These are phyloP conservation scores for Carduelis carduelis DNA, from an alignment of 2,797 vertebrate genomes.

Conservation along the genomic window DNA sequence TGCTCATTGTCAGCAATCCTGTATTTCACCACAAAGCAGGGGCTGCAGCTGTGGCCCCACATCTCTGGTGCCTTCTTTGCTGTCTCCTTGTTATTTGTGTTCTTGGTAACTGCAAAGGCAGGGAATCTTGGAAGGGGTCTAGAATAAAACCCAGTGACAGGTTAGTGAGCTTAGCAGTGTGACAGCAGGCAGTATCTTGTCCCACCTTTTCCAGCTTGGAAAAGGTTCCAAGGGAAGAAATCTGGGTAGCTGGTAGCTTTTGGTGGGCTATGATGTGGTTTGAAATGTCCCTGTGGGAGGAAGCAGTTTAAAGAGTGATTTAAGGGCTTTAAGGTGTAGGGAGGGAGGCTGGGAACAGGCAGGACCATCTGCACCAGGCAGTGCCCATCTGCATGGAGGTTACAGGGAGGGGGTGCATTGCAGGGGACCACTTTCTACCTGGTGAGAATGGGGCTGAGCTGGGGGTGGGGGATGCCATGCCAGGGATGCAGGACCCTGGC, in stretches of 20 bases:
- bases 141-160: neutral
- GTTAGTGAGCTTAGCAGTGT: neutral
- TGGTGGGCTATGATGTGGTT: neutral
- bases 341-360: neutral
- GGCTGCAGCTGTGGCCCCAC: fast-evolving
- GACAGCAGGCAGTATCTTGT: neutral
- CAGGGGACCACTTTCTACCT: neutral
- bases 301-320: neutral
- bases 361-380: neutral
- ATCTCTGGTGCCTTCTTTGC: neutral
- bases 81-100: neutral
- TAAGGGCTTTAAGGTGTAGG: neutral
- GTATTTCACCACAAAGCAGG: neutral
- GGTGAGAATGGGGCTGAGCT: neutral
- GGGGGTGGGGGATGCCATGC: fast-evolving
- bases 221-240: neutral
- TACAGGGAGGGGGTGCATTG: fast-evolving
- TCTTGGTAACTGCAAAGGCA: neutral
- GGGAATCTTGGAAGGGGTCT: neutral
- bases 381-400: fast-evolving
- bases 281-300: neutral
- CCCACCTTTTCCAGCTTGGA: neutral
- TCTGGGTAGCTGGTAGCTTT: neutral
- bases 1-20: neutral
- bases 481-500: neutral